These are phyloP conservation scores for Xestia rhomboidea DNA, from an alignment of 2,888 invertebrate species.

Conservation along the genomic window DNA sequence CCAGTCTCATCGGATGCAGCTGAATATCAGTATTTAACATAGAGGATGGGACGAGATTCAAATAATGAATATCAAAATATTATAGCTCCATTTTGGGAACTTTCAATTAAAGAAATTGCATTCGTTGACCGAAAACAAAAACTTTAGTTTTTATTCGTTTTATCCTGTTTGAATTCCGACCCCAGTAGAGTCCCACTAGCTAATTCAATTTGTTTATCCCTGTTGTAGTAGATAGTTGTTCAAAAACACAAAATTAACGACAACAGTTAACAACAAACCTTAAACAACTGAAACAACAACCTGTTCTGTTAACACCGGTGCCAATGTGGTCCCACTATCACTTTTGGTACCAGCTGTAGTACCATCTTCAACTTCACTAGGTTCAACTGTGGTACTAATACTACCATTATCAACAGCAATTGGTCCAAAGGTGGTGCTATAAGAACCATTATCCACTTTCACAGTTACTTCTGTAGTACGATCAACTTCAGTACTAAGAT, in stretches of 20 bases:
- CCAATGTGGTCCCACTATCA: conserved; percentile 50
- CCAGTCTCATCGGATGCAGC: too few relatives aligned
- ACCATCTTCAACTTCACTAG: not conserved
- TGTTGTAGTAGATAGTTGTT: conserved; percentile 48
- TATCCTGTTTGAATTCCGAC: not conserved
- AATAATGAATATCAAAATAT: not conserved
- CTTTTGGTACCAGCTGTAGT: conserved; percentile 19
- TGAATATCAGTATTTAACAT: too few relatives aligned
- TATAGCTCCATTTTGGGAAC: not conserved
- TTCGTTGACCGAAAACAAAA: not conserved
- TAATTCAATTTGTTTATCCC: not conserved
- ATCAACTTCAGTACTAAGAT: not conserved
- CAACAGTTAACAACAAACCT: conserved; percentile 62
- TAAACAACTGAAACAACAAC: conserved; percentile 72
- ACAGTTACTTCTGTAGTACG: conserved; percentile 21
- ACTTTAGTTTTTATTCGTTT: not conserved
- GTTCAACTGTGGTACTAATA: conserved; percentile 36
- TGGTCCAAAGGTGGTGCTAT: not conserved
- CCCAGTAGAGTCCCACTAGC: not conserved
- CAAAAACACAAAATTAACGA: conserved; percentile 46
- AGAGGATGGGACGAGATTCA: too few relatives aligned
- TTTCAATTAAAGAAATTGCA: not conserved
- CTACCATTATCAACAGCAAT: not conserved
- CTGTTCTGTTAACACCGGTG: conserved; percentile 66
- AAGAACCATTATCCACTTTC: not conserved